Evolutionary conservation across 2,797 vertebrate genomes (phyloP).

Genomic region (Lagocephalus sceleratus): DNA sequence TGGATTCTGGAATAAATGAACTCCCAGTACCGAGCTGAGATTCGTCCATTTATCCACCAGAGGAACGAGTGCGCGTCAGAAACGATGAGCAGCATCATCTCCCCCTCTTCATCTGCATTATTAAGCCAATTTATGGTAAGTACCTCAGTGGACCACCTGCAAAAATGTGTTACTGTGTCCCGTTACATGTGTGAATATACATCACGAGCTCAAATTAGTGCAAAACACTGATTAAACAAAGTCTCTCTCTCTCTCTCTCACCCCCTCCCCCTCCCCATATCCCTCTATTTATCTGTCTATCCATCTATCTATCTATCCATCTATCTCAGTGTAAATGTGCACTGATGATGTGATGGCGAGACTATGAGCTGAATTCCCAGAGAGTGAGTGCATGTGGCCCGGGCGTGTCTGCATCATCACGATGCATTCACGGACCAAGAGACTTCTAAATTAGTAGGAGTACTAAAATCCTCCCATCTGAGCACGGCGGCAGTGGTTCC

Average conservation of each 20-base stretch:
- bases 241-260: no score
- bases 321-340: constrained; percentile 17
- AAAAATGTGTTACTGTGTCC: constrained; percentile 32
- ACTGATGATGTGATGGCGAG: constrained; percentile 25
- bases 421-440: constrained; percentile 31
- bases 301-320: constrained; percentile 37
- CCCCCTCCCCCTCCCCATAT: no score
- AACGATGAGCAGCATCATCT: constrained; percentile 45
- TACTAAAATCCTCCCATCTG: constrained; percentile 31
- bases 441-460: constrained; percentile 48
- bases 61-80: constrained; percentile 35
- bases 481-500: constrained; percentile 28
- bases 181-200: constrained; percentile 25
- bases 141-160: constrained; percentile 35
- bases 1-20: constrained; percentile 59
- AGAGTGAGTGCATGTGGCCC: constrained; percentile 43
- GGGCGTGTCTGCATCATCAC: constrained; percentile 72
- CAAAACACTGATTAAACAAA: constrained; percentile 32
- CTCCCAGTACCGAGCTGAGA: constrained; percentile 17
- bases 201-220: constrained; percentile 6
- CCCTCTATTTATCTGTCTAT: constrained; percentile 39
- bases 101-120: constrained; percentile 36
- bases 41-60: constrained; percentile 21
- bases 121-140: constrained; percentile 67
- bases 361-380: constrained; percentile 47